Evolutionary conservation across 2,113 vertebrate genomes (phyloP), one percentile per base, ranked within the genome.

Genomic region (Pangasianodon gigas): DNA sequence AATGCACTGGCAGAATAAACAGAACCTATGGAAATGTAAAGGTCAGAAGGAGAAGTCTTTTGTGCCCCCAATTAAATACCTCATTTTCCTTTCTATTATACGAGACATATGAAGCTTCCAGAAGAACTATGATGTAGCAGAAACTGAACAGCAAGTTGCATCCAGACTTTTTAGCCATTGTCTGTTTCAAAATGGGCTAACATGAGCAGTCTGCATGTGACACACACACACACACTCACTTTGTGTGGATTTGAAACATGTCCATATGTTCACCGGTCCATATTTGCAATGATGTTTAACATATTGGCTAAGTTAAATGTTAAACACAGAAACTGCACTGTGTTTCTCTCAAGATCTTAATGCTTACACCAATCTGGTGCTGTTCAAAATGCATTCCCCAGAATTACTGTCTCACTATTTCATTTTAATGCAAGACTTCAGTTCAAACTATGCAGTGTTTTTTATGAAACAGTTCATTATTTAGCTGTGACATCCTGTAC

Each of bases 21-120:
- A 58, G 86, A 85, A 56, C 85, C 24, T 41, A 41, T 67, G 16
- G 19, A 67, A 37, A 62, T 79, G 32, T 90, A 90, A 93, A 92
- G 52, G 46, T 86, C 87, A 92, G 62, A 85, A 44, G 69, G 7
- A 58, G 44, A 52, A n/a, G 89, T 8, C 88, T 44, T 65, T 86
- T 83, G 62, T 74, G 82, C 46, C 6, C 75, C n/a, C 69, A 89
- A n/a, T 77, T 54, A 29, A 56, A 79, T 69, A 21, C 41, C 80
- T 79, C 75, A 62, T 89, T 75, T 85, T 58, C 85, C 88, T 87
- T n/a, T 85, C 54, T 89, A 77, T 37, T 26, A 82, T 86, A 44
- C 62, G 37, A 86, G 88, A 91, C 41, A 82, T 88, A 74, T 85
- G 52, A n/a, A 85, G 71, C 58, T 87, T 13, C 11, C 41, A 10